Evolutionary conservation across 2,888 invertebrate species (phyloP).

Genomic region (Iselma pallidipennis): DNA sequence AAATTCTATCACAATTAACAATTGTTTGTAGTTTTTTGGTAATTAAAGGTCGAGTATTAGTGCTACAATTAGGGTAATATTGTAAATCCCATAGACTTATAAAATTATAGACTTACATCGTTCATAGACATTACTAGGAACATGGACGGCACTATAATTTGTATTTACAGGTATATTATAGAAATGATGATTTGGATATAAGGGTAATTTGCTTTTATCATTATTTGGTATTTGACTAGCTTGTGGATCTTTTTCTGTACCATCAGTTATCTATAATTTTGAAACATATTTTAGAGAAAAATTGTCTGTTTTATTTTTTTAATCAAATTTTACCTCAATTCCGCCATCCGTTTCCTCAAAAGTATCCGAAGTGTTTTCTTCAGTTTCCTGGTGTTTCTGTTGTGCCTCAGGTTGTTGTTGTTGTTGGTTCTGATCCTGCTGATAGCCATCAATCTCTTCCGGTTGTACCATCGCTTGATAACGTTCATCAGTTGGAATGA

Average conservation of each 20-base stretch:
- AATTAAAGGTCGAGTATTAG: no score
- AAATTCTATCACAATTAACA: no score
- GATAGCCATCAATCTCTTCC: slow-evolving; percentile 42
- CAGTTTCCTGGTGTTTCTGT: slow-evolving; percentile 14
- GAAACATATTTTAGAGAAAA: background rate
- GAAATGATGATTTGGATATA: slow-evolving; percentile 75
- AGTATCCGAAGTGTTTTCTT: slow-evolving; percentile 22
- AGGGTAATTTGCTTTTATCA: slow-evolving; percentile 59
- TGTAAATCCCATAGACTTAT: background rate
- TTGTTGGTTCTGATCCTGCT: slow-evolving; percentile 41
- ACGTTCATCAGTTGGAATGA: slow-evolving; percentile 32
- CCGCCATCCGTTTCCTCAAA: slow-evolving; percentile 32
- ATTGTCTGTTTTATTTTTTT: background rate
- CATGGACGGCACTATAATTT: slow-evolving; percentile 86
- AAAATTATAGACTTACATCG: slow-evolving; percentile 63
- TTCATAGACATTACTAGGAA: slow-evolving; percentile 95
- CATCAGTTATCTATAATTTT: slow-evolving; percentile 45
- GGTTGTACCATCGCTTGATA: slow-evolving; percentile 41
- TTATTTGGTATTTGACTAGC: slow-evolving; percentile 59
- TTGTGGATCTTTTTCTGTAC: slow-evolving; percentile 49
- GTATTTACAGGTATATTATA: slow-evolving; percentile 77
- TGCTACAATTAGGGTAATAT: no score
- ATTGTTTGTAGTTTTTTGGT: no score
- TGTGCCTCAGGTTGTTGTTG: slow-evolving; percentile 15
- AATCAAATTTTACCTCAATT: slow-evolving; percentile 33